phyloP scores from a whole-genome alignment of 2,797 vertebrate species.

The Leptatherina wallacei region DNA sequence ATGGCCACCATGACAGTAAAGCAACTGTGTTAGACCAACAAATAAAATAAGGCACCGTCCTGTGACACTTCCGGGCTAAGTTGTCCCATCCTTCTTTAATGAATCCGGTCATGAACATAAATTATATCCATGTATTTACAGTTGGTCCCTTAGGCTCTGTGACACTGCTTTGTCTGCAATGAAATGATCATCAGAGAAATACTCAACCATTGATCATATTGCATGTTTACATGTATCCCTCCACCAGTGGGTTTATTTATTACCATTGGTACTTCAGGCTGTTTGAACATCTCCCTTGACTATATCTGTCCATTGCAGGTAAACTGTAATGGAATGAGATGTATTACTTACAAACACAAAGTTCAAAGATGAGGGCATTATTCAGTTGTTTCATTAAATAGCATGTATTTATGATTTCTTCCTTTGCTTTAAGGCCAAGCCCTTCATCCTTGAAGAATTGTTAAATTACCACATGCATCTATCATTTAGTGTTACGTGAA shows the following conservation, averaged over 20 bases:
- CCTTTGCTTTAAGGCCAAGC: conserved; percentile 47
- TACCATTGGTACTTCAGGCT: not conserved
- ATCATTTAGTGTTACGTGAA: conserved; percentile 61
- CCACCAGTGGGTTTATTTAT: no score
- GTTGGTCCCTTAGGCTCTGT: conserved; percentile 9
- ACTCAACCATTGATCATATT: no score
- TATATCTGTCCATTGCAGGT: conserved; percentile 1
- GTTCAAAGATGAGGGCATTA: conserved; percentile 58
- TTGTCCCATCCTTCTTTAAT: conserved; percentile 3
- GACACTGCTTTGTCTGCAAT: conserved; percentile 6
- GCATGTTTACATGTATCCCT: no score
- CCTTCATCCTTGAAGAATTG: conserved; percentile 51
- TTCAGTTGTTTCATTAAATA: conserved; percentile 44
- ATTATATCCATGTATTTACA: conserved; percentile 29
- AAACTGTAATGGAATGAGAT: not conserved
- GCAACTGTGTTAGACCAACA: not conserved
- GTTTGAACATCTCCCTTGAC: not conserved
- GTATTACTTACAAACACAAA: not conserved
- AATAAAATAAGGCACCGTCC: not conserved
- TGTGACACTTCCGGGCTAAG: not conserved
- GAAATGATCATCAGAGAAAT: no score
- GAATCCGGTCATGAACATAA: conserved; percentile 14
- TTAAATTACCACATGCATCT: conserved; percentile 58
- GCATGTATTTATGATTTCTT: conserved; percentile 62
- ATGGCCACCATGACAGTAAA: not conserved